Conservation (phyloP, 1,140 invertebrate genomes). For the Periplaneta americana region DNA sequence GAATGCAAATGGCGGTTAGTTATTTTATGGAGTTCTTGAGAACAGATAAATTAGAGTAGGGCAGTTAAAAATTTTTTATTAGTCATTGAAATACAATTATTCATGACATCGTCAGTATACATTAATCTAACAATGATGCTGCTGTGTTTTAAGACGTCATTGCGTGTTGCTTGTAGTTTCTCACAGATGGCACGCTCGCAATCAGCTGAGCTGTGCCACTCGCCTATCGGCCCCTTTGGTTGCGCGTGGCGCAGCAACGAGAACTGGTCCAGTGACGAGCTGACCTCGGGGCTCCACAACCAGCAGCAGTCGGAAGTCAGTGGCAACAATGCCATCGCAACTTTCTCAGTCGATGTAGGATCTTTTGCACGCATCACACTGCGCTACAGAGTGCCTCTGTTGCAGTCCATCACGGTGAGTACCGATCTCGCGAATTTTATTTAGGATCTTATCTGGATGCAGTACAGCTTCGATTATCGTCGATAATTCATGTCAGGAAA, state of each 20-base stretch:
- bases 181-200: neutral
- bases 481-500: too few relatives aligned
- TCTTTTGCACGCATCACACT: neutral
- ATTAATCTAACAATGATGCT: too few relatives aligned
- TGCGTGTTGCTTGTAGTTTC: neutral
- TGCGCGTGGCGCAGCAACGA: neutral
- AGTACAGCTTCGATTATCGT: too few relatives aligned
- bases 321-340: too few relatives aligned
- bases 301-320: neutral
- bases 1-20: too few relatives aligned
- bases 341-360: neutral
- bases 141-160: too few relatives aligned
- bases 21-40: too few relatives aligned
- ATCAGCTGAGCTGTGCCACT: neutral
- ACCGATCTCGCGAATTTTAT: neutral
- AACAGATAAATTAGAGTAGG: too few relatives aligned
- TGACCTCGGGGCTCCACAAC: neutral
- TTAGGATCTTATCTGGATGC: too few relatives aligned
- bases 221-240: neutral
- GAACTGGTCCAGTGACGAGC: neutral
- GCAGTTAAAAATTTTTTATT: too few relatives aligned
- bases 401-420: constrained; percentile 3
- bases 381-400: constrained; percentile 2
- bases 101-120: too few relatives aligned
- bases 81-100: too few relatives aligned